A percentile compares a stretch with the other conserved stretches of the same genome.
phyloP scores from a whole-genome alignment of 1,140 invertebrate species.

The Hydropsyche tenuis region DNA sequence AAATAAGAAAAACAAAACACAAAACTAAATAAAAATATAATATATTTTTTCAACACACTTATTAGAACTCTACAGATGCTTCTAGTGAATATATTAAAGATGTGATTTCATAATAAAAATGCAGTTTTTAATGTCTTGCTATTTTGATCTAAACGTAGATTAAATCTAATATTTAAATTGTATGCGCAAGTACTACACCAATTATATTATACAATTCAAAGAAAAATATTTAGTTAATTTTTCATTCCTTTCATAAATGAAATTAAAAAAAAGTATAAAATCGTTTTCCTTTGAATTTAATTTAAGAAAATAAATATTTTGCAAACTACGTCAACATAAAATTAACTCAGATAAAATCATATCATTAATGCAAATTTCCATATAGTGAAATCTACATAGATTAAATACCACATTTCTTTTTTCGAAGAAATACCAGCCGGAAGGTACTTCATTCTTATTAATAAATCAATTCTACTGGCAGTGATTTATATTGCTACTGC shows the following conservation, averaged over 20 bases:
- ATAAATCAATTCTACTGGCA: constrained; percentile 7
- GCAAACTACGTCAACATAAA: constrained; percentile 6
- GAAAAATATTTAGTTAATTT: not conserved
- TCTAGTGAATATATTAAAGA: constrained; percentile 48
- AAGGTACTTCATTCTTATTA: not conserved
- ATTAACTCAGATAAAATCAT: no score
- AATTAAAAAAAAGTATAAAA: constrained; percentile 8
- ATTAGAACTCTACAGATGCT: constrained; percentile 49
- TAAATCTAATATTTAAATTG: no score
- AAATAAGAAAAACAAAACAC: constrained; percentile 48
- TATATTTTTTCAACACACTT: constrained; percentile 51
- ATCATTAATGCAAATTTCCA: no score
- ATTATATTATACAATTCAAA: no score
- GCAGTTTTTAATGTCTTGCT: constrained; percentile 37
- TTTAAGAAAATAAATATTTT: constrained; percentile 15
- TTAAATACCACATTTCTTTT: no score
- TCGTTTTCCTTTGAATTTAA: constrained; percentile 11
- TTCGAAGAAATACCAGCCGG: no score
- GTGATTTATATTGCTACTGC: not conserved
- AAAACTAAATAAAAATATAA: constrained; percentile 51
- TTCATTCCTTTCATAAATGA: not conserved
- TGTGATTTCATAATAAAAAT: constrained; percentile 43
- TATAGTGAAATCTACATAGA: no score
- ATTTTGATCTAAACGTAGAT: no score
- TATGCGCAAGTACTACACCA: no score